Evolutionary conservation across 1,140 invertebrate species (phyloP).

Genomic region (Danaus plexippus): DNA sequence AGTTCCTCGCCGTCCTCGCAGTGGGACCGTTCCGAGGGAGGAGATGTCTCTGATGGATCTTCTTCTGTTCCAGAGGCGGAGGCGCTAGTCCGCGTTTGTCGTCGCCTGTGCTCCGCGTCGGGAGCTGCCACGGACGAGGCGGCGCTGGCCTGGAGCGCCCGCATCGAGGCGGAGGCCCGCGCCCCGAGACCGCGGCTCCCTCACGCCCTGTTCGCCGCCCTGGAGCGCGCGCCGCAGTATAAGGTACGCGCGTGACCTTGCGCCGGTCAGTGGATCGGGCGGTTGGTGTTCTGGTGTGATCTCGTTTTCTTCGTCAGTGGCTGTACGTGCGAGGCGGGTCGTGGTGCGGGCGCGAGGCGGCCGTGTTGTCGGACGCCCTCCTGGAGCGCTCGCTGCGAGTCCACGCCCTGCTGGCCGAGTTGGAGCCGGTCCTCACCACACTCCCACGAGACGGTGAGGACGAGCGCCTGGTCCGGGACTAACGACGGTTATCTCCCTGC

Average conservation of each 20-base stretch:
- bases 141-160: conserved; percentile 15
- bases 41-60: neutral
- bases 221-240: conserved; percentile 14
- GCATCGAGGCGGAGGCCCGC: conserved; percentile 18
- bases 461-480: too few relatives aligned
- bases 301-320: conserved; percentile 31
- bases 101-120: conserved; percentile 2
- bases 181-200: conserved; percentile 21
- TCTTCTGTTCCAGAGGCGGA: conserved; percentile 14
- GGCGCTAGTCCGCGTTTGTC: conserved; percentile 10
- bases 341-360: conserved; percentile 29
- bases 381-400: conserved; percentile 34
- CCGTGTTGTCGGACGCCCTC: conserved; percentile 32
- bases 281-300: too few relatives aligned
- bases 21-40: neutral
- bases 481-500: too few relatives aligned
- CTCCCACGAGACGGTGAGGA: too few relatives aligned
- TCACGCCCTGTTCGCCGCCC: conserved; percentile 20
- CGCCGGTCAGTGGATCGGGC: too few relatives aligned
- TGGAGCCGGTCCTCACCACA: conserved; percentile 10
- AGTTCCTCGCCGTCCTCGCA: neutral
- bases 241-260: conserved; percentile 5
- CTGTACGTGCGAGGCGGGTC: conserved; percentile 36
- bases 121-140: conserved; percentile 12
- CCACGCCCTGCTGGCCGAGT: conserved; percentile 39